A percentile compares a stretch with the other conserved stretches of the same genome.
These are phyloP conservation scores for Anser cygnoides DNA, from an alignment of 2,113 vertebrate genomes.

Conservation along the genomic window DNA sequence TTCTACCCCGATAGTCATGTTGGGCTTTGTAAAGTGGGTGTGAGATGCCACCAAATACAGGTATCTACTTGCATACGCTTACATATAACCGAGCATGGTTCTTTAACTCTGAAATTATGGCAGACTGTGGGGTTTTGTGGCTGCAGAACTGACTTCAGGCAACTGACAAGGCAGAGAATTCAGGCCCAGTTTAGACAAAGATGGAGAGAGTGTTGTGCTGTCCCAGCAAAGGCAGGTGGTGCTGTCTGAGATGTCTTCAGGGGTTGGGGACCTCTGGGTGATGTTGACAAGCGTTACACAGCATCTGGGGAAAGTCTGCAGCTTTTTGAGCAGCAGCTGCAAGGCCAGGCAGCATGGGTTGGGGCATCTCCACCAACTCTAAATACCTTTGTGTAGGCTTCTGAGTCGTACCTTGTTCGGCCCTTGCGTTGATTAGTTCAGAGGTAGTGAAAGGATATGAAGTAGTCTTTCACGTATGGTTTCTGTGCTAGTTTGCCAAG, in stretches of 20 bases:
- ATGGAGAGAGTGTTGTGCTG: neutral
- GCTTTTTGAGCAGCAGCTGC: neutral
- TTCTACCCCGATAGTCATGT: rapidly evolving
- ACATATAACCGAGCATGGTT: neutral
- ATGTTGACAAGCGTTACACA: neutral
- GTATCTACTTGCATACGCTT: neutral
- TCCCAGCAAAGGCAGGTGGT: neutral
- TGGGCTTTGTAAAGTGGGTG: neutral
- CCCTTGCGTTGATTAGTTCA: neutral
- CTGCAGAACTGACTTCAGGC: neutral
- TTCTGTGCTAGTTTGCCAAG: neutral
- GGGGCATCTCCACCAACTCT: neutral
- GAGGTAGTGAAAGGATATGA: neutral
- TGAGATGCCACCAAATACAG: neutral
- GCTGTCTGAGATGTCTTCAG: neutral
- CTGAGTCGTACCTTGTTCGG: neutral
- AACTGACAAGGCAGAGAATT: neutral
- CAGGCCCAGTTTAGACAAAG: neutral
- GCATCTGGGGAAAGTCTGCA: neutral
- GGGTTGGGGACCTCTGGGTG: neutral
- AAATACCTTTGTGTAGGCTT: neutral
- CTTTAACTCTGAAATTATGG: neutral
- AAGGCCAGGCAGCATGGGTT: neutral
- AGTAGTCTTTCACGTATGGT: neutral
- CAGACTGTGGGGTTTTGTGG: neutral